Evolutionary conservation across 2,113 vertebrate species (phyloP).

Genomic region (Ondatra zibethicus): DNA sequence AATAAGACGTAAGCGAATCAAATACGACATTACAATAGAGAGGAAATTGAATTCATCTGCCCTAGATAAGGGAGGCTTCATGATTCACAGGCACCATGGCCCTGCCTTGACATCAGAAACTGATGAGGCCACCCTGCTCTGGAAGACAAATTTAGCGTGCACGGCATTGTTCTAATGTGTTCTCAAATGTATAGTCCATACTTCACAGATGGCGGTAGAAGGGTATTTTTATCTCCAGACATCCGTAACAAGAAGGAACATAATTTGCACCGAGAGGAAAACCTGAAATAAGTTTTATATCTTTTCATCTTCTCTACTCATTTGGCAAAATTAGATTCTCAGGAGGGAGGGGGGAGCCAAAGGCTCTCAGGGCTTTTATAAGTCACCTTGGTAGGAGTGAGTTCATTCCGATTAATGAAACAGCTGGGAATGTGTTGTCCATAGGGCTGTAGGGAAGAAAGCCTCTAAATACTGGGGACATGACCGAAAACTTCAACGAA

Average conservation of each 20-base stretch:
- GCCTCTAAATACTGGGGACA: slow-evolving; percentile 47
- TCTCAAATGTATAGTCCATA: slow-evolving; percentile 83
- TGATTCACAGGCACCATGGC: slow-evolving; percentile 84
- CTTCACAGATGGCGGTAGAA: slow-evolving; percentile 83
- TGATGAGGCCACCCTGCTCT: slow-evolving; percentile 85
- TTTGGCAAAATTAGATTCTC: slow-evolving; percentile 65
- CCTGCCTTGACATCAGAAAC: slow-evolving; percentile 82
- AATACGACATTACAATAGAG: slow-evolving; percentile 85
- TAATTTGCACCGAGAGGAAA: slow-evolving; percentile 80
- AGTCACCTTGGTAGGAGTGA: slow-evolving; percentile 61
- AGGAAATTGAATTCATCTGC: slow-evolving; percentile 88
- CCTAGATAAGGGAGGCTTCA: slow-evolving; percentile 84
- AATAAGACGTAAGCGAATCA: slow-evolving; percentile 87
- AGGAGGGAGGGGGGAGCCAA: slow-evolving; percentile 34
- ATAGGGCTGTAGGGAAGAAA: slow-evolving; percentile 31
- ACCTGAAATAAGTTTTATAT: slow-evolving; percentile 76
- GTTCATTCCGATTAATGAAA: slow-evolving; percentile 42
- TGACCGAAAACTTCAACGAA: background rate
- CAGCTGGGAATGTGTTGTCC: background rate
- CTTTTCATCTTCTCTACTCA: slow-evolving; percentile 66
- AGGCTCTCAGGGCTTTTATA: slow-evolving; percentile 45
- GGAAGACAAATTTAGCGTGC: slow-evolving; percentile 86
- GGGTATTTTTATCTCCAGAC: slow-evolving; percentile 86
- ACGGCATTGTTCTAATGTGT: slow-evolving; percentile 84
- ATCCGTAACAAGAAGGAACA: slow-evolving; percentile 81